Evolutionary conservation across 2,888 invertebrate genomes (phyloP).

Genomic region (Nomada hirtipes): DNA sequence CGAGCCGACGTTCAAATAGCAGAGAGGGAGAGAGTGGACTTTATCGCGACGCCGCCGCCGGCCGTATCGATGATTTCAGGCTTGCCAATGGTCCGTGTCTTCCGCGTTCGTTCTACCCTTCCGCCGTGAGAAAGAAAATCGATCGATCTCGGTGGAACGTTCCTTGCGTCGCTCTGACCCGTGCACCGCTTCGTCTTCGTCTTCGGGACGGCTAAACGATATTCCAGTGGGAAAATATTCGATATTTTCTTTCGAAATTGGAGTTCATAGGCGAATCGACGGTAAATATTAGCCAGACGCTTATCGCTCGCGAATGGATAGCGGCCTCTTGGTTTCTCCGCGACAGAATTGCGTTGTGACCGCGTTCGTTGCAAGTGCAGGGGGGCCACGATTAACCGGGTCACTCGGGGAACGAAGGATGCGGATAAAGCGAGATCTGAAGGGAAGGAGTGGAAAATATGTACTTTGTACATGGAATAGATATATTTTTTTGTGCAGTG

Average conservation of each 20-base stretch:
- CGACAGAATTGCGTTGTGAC: too few species aligned
- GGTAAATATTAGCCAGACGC: constrained; percentile 51
- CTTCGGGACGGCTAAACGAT: constrained; percentile 27
- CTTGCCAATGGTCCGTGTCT: constrained; percentile 48
- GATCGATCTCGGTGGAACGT: constrained; percentile 31
- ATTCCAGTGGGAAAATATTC: constrained; percentile 43
- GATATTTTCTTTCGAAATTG: constrained; percentile 45
- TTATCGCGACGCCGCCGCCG: constrained; percentile 49
- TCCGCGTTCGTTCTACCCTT: constrained; percentile 30
- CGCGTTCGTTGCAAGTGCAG: too few species aligned
- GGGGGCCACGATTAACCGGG: too few species aligned
- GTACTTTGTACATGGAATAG: too few species aligned
- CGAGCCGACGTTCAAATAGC: constrained; percentile 38
- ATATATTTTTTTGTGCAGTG: too few species aligned
- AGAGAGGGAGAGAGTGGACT: constrained; percentile 21
- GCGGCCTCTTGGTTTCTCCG: neutral
- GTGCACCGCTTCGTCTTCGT: neutral
- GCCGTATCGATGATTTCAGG: constrained; percentile 59
- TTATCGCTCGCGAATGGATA: constrained; percentile 10
- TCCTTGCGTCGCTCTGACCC: constrained; percentile 1
- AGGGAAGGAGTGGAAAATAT: too few species aligned
- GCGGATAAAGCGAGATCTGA: too few species aligned
- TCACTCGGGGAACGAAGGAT: too few species aligned
- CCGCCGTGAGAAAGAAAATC: constrained; percentile 2
- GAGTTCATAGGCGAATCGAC: constrained; percentile 20